phyloP scores from a whole-genome alignment of 2,888 invertebrate species.

The Sinelater perroti region DNA sequence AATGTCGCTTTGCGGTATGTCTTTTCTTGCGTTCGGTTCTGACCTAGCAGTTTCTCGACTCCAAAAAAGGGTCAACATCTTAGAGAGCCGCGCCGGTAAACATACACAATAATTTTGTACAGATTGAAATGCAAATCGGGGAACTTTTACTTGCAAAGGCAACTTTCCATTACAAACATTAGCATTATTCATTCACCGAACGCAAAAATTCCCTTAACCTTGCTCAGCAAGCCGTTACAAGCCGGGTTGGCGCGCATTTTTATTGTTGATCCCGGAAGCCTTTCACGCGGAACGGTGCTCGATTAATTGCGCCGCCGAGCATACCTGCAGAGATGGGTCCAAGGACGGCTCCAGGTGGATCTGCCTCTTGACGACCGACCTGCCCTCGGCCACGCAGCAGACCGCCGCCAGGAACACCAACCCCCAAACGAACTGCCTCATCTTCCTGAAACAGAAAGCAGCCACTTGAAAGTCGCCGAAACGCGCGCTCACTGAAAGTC shows the following conservation, averaged over 20 bases:
- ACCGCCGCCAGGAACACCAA: slow-evolving; percentile 49
- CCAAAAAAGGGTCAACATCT: not conserved
- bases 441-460: slow-evolving; percentile 51
- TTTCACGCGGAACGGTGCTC: slow-evolving; percentile 13
- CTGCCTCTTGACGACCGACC: slow-evolving; percentile 53
- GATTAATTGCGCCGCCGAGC: too few relatives aligned
- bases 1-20: not conserved
- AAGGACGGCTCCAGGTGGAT: slow-evolving; percentile 35
- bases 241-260: too few relatives aligned
- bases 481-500: slow-evolving; percentile 7
- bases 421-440: slow-evolving; percentile 52
- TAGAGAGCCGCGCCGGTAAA: not conserved
- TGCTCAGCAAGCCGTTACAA: not conserved
- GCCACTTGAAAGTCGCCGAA: not conserved
- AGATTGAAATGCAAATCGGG: slow-evolving; percentile 3
- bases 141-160: slow-evolving; percentile 13
- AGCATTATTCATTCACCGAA: slow-evolving; percentile 9
- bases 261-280: slow-evolving; percentile 14
- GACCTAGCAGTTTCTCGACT: not conserved
- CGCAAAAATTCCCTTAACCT: slow-evolving; percentile 5
- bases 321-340: slow-evolving; percentile 44
- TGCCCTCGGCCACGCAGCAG: slow-evolving; percentile 49
- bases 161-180: slow-evolving; percentile 21
- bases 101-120: slow-evolving; percentile 2
- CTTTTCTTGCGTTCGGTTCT: not conserved